phyloP scores from a whole-genome alignment of 1,140 invertebrate genomes.

The Battus philenor region DNA sequence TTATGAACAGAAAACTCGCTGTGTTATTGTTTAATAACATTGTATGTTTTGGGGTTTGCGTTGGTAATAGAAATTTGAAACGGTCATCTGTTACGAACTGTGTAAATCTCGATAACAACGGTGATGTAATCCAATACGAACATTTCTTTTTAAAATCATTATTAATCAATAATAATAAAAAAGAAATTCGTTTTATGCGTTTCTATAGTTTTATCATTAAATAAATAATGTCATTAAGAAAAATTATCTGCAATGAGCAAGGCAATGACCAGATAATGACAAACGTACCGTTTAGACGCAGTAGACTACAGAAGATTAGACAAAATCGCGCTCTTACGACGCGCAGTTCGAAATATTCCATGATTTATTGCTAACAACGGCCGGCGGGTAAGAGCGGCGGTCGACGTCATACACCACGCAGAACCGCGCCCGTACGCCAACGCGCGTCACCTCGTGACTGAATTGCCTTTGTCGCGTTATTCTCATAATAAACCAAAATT shows the following conservation, averaged over 20 bases:
- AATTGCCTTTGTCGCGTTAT: constrained; percentile 22
- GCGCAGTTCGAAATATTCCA: constrained; percentile 28
- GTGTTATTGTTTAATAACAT: constrained; percentile 34
- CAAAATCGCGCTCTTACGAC: constrained; percentile 23
- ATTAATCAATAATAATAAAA: too few species aligned
- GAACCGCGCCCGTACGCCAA: constrained; percentile 28
- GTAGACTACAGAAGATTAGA: constrained; percentile 20
- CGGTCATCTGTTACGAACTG: constrained; percentile 13
- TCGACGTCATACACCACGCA: constrained; percentile 31
- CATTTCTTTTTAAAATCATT: too few species aligned
- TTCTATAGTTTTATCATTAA: too few species aligned
- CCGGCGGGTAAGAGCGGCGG: constrained; percentile 21
- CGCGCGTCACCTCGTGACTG: constrained; percentile 28
- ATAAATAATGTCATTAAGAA: too few species aligned
- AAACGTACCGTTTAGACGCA: constrained; percentile 16
- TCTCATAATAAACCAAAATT: constrained; percentile 18
- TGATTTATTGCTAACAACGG: constrained; percentile 29
- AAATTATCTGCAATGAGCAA: too few species aligned
- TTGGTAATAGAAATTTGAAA: constrained; percentile 27
- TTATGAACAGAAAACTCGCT: constrained; percentile 25
- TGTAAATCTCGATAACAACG: not conserved
- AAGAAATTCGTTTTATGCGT: too few species aligned
- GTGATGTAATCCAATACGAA: not conserved
- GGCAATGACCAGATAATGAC: constrained; percentile 22
- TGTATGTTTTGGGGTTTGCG: constrained; percentile 27